Base-by-base conservation (phyloP, 2,888 invertebrate genomes). In the Hirudinaria manillensis region DNA sequence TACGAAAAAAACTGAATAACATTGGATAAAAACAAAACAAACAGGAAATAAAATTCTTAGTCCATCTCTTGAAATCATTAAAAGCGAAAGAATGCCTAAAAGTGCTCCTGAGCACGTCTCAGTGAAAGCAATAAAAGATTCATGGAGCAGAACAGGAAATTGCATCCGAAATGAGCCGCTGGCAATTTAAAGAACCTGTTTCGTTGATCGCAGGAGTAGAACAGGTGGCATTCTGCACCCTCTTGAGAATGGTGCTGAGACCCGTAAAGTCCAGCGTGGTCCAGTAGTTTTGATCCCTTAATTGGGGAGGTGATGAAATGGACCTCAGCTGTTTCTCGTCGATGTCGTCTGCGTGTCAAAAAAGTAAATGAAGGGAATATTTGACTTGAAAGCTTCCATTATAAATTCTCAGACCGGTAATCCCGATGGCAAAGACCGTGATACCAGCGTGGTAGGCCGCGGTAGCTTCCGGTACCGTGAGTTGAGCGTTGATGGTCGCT, bases 401-500 rank as follows among this genome's bases (percentile, higher is more conserved):
- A 45, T 1, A 45, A 4, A 45, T 16, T 45, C 16, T 7, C 45
- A 45, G 3, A 38, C 73, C 70, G 21, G 75, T 75, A 27, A 77
- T 68, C 27, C 77, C 75, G 27, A 77, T 73, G 61, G 56, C 72
- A 45, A 72, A 75, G 10, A 77, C 67, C 21, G 34, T 32, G 21
- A 77, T 77, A 0, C 74, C 71, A 6, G 71, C 77, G 13, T 72
- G 38, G 38, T 70, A 75, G 10, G 24, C 51, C 3, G 71, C 45
- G n/a, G 13, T 32, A 3, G 77, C 77, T 38, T 76, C 77, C 19
- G 81, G 80, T 36, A 82, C 77, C 0, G 83, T 83, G 29, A 77
- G 71, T 53, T 76, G 72, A 10, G 79, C 65, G 56, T 82, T 80
- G 53, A 81, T 79, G 71, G 80, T 81, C 10, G 83, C 83, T n/a